Evolutionary conservation across 92 coral and sea anemone species (phyloP).

Genomic region (Bergia puertoricense): DNA sequence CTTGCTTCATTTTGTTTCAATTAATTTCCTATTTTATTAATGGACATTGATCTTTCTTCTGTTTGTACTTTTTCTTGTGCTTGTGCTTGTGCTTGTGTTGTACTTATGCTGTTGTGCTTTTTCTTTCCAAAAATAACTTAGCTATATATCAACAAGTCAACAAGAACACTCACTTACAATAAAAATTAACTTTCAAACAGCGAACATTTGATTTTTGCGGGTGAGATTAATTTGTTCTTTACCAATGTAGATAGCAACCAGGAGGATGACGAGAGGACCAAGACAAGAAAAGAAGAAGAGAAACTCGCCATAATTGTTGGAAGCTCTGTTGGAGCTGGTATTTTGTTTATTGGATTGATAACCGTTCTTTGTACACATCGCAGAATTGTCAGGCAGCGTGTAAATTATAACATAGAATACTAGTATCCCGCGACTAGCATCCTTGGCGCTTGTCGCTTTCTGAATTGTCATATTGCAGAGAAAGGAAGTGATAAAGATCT

Average conservation of each 20-base stretch:
- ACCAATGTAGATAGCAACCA: background rate
- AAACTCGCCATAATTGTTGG: background rate
- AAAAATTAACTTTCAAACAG: background rate
- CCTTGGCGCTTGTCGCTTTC: background rate
- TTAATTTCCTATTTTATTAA: too few relatives aligned
- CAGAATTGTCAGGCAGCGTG: constrained; percentile 26
- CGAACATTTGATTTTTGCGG: background rate
- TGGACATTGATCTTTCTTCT: too few relatives aligned
- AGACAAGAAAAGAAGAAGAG: constrained; percentile 20
- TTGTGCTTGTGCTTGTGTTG: background rate
- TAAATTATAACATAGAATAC: background rate
- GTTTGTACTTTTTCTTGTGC: too few relatives aligned
- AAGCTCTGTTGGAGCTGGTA: constrained; percentile 9
- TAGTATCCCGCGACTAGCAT: background rate
- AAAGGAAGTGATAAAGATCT: too few relatives aligned
- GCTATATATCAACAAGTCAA: background rate
- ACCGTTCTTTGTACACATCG: background rate
- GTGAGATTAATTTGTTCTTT: background rate
- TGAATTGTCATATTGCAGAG: background rate
- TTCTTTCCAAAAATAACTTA: background rate
- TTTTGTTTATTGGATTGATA: background rate
- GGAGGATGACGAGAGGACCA: constrained; percentile 2
- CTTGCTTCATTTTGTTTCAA: too few relatives aligned
- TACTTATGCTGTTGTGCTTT: too few relatives aligned
- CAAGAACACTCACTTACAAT: too few relatives aligned